phyloP scores from a whole-genome alignment of 1,140 invertebrate species.

The Venustaconcha ellipsiformis region DNA sequence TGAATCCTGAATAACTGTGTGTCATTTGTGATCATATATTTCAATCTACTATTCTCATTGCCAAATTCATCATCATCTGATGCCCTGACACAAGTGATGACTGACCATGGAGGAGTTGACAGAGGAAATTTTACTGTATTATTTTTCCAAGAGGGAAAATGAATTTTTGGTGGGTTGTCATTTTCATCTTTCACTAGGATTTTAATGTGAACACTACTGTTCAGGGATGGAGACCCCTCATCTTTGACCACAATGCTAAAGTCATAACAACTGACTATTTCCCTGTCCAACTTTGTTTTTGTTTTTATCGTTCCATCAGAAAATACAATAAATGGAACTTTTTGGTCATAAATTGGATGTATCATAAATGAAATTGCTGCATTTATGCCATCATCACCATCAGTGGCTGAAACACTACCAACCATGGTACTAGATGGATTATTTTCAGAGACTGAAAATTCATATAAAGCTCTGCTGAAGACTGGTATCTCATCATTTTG shows the following conservation, averaged over 20 bases:
- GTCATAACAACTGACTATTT: slow-evolving; percentile 79
- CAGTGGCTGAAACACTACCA: slow-evolving; percentile 15
- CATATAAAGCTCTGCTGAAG: slow-evolving; percentile 25
- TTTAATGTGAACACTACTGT: slow-evolving; percentile 80
- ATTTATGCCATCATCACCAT: slow-evolving; percentile 29
- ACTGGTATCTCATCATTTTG: slow-evolving; percentile 49
- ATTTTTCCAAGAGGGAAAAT: slow-evolving; percentile 19
- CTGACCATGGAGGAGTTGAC: slow-evolving; percentile 9
- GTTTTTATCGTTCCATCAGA: slow-evolving; percentile 28
- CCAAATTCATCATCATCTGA: slow-evolving; percentile 21
- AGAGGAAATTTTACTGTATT: slow-evolving; percentile 6
- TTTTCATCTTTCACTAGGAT: slow-evolving; percentile 76
- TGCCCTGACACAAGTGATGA: slow-evolving; percentile 8
- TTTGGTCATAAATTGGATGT: slow-evolving; percentile 10
- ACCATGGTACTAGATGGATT: slow-evolving; percentile 32
- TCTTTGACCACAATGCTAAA: slow-evolving; percentile 76
- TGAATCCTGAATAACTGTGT: slow-evolving; percentile 23
- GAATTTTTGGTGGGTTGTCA: slow-evolving; percentile 24
- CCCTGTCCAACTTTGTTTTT: slow-evolving; percentile 78
- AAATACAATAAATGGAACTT: slow-evolving; percentile 28
- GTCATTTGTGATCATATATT: slow-evolving; percentile 22
- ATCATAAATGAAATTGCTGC: slow-evolving; percentile 22
- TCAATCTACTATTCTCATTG: slow-evolving; percentile 20
- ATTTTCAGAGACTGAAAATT: slow-evolving; percentile 37
- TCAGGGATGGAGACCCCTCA: slow-evolving; percentile 26